These are phyloP conservation scores for Okamejei kenojei DNA, from an alignment of 2,797 vertebrate species.

Conservation along the genomic window DNA sequence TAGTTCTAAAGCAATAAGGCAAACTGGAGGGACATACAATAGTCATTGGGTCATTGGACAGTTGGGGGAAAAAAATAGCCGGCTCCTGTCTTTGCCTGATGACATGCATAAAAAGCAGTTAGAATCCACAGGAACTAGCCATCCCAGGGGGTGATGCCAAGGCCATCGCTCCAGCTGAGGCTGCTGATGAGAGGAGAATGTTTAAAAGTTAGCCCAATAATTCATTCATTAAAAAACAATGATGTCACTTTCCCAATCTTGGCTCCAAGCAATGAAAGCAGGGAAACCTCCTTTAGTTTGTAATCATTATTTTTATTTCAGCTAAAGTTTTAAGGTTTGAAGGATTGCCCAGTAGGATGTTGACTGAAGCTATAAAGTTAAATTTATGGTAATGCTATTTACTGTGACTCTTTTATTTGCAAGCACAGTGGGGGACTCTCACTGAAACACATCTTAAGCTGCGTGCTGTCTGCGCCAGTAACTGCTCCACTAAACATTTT, in stretches of 20 bases:
- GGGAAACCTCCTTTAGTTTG: background rate
- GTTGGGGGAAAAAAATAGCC: background rate
- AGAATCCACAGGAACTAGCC: background rate
- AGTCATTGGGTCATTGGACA: too few species aligned
- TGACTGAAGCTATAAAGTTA: slow-evolving; percentile 23
- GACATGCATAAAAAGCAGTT: background rate
- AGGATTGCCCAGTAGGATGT: slow-evolving; percentile 35
- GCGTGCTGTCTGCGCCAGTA: slow-evolving; percentile 25
- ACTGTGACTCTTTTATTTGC: slow-evolving; percentile 23
- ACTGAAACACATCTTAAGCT: slow-evolving; percentile 27
- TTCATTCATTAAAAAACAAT: background rate
- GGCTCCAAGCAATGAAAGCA: background rate
- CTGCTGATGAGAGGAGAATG: background rate
- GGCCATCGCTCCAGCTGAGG: background rate
- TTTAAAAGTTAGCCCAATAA: background rate
- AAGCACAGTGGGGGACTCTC: background rate
- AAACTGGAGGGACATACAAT: background rate
- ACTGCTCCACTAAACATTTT: slow-evolving; percentile 8
- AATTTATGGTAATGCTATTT: slow-evolving; percentile 27
- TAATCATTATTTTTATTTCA: slow-evolving; percentile 22
- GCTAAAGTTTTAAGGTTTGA: slow-evolving; percentile 6
- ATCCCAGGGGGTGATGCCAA: background rate
- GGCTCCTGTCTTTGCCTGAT: background rate
- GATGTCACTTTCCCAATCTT: slow-evolving; percentile 19
- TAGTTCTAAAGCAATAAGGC: background rate